These are phyloP conservation scores for Pelecanoides urinatrix DNA, from an alignment of 2,113 vertebrate genomes.

Conservation along the genomic window DNA sequence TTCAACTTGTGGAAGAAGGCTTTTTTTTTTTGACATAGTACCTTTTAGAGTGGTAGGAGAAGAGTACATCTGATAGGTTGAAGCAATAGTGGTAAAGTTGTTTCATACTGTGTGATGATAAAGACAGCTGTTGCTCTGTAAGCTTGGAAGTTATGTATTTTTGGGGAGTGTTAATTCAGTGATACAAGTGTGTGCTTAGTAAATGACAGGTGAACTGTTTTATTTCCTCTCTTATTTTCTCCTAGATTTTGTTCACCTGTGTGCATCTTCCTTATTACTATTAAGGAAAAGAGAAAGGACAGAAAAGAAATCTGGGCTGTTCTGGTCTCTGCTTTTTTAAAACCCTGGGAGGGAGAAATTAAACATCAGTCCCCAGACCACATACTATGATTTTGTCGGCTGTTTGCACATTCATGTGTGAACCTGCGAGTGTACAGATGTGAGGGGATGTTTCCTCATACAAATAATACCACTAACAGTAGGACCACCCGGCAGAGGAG, in stretches of 20 bases:
- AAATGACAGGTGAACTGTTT: background rate
- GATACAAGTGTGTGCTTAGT: background rate
- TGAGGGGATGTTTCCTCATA: background rate
- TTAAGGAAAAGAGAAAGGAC: background rate
- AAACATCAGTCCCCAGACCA: background rate
- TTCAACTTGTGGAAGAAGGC: background rate
- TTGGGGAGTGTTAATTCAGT: background rate
- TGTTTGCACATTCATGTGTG: fast-evolving
- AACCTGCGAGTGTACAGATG: background rate
- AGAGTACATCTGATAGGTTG: background rate
- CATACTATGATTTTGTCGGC: background rate
- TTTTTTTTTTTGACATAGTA: background rate
- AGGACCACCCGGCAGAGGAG: background rate
- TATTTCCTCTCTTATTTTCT: background rate
- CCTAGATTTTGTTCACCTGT: background rate
- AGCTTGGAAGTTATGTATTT: background rate
- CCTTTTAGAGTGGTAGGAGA: background rate
- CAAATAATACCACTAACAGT: no score
- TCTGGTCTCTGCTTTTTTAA: background rate
- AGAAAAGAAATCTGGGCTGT: background rate
- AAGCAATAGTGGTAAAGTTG: background rate
- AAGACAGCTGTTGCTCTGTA: background rate
- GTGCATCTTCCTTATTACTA: background rate
- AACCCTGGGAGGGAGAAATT: background rate
- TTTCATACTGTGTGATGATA: background rate